Evolutionary conservation across 2,888 invertebrate genomes (phyloP).

Genomic region (Cryptocheilus praepositus): DNA sequence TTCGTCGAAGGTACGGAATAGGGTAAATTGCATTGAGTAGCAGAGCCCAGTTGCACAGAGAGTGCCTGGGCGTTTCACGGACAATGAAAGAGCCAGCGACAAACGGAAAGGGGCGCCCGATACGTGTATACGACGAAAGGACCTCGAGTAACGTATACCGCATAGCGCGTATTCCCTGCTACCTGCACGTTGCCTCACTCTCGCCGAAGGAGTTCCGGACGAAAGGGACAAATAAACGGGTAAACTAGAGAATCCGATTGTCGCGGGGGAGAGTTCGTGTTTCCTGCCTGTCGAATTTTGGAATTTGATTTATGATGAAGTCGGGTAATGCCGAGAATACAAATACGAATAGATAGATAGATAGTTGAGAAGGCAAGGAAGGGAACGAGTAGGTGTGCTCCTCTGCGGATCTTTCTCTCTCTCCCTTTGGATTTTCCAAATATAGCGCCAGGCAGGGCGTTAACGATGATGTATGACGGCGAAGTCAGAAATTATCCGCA

Average conservation of each 20-base stretch:
- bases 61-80: neutral
- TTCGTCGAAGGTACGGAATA: no score
- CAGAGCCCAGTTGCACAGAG: neutral
- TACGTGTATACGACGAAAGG: no score
- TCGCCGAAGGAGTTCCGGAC: neutral
- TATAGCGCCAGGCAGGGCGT: constrained; percentile 34
- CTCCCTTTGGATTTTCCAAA: constrained; percentile 35
- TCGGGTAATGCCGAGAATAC: neutral
- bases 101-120: neutral
- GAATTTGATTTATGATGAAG: constrained; percentile 66
- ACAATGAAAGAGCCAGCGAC: constrained; percentile 1
- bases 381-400: neutral
- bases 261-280: constrained; percentile 42
- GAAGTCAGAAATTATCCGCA: constrained; percentile 46
- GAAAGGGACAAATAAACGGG: constrained; percentile 6
- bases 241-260: neutral
- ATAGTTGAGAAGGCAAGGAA: constrained; percentile 35
- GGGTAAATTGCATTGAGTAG: constrained; percentile 1
- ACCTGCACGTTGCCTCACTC: no score
- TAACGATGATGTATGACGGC: constrained; percentile 62
- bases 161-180: no score
- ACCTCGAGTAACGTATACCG: no score
- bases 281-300: constrained; percentile 56
- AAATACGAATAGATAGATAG: neutral
- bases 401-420: constrained; percentile 22